Percentiles rank a stretch among this genome's conserved stretches.
These are phyloP conservation scores for Heterodera schachtii DNA, from an alignment of 1,140 invertebrate genomes.

Conservation along the genomic window DNA sequence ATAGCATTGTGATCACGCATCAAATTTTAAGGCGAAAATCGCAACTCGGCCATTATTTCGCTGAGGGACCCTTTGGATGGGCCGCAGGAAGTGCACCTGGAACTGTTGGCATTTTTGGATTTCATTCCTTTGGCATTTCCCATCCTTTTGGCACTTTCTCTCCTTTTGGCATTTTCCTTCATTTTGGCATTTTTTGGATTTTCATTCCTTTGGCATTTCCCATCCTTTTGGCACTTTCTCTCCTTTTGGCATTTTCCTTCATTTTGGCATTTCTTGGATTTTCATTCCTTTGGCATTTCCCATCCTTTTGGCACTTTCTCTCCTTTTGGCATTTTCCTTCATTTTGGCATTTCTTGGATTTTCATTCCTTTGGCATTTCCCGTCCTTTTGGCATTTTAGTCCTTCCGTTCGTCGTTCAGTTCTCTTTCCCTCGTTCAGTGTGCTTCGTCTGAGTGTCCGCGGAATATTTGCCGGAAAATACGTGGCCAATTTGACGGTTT, in stretches of 20 bases:
- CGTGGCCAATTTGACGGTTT: conserved; percentile 61
- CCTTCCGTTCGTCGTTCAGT: no score
- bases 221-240: no score
- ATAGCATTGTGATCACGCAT: background rate
- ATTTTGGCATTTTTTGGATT: background rate
- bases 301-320: no score
- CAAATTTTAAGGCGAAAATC: conserved; percentile 44
- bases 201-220: no score
- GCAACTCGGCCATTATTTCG: conserved; percentile 63
- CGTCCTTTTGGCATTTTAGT: no score
- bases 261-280: background rate
- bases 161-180: background rate
- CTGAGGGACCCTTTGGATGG: conserved; percentile 63
- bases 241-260: background rate
- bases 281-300: no score
- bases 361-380: no score
- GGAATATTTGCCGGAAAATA: conserved; percentile 60
- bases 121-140: background rate
- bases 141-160: no score
- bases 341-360: background rate
- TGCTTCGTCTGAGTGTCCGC: conserved; percentile 51
- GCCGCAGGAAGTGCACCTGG: conserved; percentile 59
- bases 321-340: background rate
- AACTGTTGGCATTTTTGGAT: conserved; percentile 34
- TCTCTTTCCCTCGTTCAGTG: background rate